Evolutionary conservation across 2,113 vertebrate species (phyloP).

Genomic region (Bothrops jararaca): DNA sequence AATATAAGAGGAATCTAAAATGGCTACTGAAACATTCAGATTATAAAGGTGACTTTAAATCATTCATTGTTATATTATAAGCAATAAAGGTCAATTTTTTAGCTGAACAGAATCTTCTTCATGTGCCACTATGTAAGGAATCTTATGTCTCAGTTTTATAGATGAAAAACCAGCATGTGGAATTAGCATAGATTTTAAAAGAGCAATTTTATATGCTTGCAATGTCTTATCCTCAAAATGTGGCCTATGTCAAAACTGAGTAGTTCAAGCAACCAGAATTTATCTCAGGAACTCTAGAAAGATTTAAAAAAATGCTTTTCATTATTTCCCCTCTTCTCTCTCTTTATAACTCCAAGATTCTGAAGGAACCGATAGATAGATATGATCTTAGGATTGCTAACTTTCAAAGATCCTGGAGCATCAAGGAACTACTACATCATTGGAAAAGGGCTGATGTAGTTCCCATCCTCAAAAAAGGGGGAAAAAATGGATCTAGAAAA

Average conservation of each 20-base stretch:
- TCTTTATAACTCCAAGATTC: not conserved
- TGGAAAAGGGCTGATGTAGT: not conserved
- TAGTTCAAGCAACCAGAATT: not conserved
- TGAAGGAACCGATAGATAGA: not conserved
- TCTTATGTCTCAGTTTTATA: not conserved
- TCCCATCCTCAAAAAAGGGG: not conserved
- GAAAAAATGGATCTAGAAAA: not conserved
- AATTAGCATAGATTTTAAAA: not conserved
- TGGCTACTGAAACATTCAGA: not conserved
- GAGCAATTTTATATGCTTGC: not conserved
- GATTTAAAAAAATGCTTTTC: not conserved
- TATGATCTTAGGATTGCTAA: not conserved
- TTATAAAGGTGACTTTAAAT: not conserved
- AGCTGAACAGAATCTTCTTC: not conserved
- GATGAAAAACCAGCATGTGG: not conserved
- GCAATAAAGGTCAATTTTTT: not conserved
- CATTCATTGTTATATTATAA: not conserved
- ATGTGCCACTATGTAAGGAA: not conserved
- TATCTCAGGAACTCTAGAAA: not conserved
- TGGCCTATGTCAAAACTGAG: not conserved
- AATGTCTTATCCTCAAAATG: not conserved
- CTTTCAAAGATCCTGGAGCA: not conserved
- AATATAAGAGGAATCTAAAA: not conserved
- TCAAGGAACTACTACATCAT: not conserved
- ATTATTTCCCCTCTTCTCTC: not conserved